phyloP scores from a whole-genome alignment of 53 echinoderm and acorn worm genomes.

The Actinopyga echinites region DNA sequence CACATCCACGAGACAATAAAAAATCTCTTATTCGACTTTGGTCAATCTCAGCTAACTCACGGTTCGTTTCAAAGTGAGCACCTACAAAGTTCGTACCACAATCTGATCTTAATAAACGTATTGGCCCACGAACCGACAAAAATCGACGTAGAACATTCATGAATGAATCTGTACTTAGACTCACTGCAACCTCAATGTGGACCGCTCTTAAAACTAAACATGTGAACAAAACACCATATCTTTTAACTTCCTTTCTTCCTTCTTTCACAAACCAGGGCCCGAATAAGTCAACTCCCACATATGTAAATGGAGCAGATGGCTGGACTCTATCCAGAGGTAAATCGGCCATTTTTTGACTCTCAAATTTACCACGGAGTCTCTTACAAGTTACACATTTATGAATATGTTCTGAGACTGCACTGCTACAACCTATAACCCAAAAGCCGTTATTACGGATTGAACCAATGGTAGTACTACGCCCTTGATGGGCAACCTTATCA shows the following conservation, averaged over 20 bases:
- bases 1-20: conserved; percentile 38
- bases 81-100: conserved; percentile 69
- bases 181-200: conserved; percentile 56
- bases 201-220: conserved; percentile 76
- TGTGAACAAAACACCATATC: conserved; percentile 67
- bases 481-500: conserved; percentile 53
- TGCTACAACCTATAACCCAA: conserved; percentile 44
- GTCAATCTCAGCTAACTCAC: conserved; percentile 41
- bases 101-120: conserved; percentile 64
- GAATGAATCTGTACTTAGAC: conserved; percentile 67
- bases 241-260: conserved; percentile 62
- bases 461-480: conserved; percentile 28
- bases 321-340: conserved; percentile 56
- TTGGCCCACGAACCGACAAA: conserved; percentile 54
- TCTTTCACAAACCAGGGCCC: conserved; percentile 64
- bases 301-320: conserved; percentile 56
- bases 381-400: conserved; percentile 55
- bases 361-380: conserved; percentile 12
- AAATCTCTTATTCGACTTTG: conserved; percentile 37
- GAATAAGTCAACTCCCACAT: conserved; percentile 69
- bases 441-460: conserved; percentile 17
- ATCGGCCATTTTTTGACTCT: conserved; percentile 67
- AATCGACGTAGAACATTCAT: conserved; percentile 70
- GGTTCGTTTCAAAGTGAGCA: conserved; percentile 38
- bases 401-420: conserved; percentile 48